Conservation (phyloP, 64 coral and sea anemone species). For the Montipora efflorescens region DNA sequence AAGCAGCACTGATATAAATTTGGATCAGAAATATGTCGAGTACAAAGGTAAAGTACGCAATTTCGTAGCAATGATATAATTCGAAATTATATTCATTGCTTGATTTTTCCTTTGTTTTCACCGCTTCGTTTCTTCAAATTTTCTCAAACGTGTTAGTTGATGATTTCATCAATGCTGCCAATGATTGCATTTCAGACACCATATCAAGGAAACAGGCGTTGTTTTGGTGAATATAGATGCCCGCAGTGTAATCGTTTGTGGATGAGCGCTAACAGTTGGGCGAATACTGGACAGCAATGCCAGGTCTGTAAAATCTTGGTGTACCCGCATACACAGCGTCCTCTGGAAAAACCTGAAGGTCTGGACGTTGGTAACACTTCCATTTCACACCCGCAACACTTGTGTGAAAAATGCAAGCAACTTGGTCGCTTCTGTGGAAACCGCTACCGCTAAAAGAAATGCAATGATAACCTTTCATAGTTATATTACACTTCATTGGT, state of each 20-base stretch:
- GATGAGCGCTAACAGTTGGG: conserved; percentile 78
- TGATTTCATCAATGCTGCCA: no score
- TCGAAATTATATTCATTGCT: no score
- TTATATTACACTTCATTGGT: no score
- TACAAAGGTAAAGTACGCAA: no score
- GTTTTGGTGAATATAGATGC: conserved; percentile 80
- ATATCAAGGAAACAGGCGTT: conserved; percentile 54
- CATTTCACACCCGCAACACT: conserved; percentile 40
- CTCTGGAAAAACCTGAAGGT: conserved; percentile 57
- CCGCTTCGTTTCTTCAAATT: no score
- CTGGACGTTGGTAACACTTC: conserved; percentile 27
- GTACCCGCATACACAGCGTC: conserved; percentile 74
- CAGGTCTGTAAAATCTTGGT: conserved; percentile 58
- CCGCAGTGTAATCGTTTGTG: conserved; percentile 55
- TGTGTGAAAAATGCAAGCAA: conserved; percentile 75
- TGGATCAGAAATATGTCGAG: no score
- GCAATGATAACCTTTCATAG: no score
- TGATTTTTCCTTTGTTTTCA: no score
- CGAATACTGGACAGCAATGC: conserved; percentile 75
- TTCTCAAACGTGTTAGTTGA: no score
- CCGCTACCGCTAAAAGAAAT: neutral
- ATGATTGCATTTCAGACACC: conserved; percentile 30
- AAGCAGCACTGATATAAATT: no score
- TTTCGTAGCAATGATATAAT: no score
- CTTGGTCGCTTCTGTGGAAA: conserved; percentile 44